Percentiles rank a stretch among this genome's conserved stretches.
Evolutionary conservation across 2,888 invertebrate genomes (phyloP).

Genomic region (Schizotus pectinicornis): DNA sequence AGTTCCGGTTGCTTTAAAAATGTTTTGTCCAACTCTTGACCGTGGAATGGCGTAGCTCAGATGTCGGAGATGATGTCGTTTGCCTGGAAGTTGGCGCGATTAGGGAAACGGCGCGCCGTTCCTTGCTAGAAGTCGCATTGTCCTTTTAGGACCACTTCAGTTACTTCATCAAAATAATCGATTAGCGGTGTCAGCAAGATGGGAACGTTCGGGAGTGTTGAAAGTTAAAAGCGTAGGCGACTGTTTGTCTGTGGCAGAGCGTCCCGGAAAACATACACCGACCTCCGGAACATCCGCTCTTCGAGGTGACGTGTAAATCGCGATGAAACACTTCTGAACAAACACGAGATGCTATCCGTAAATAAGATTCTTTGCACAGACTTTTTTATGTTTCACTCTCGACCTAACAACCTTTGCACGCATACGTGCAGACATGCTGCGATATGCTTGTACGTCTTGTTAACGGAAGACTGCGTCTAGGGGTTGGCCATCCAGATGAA

Average conservation of each 20-base stretch:
- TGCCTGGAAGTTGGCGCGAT: conserved; percentile 12
- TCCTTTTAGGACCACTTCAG: conserved; percentile 19
- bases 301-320: conserved; percentile 15
- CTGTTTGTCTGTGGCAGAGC: conserved; percentile 21
- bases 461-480: too few species aligned
- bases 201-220: conserved; percentile 1
- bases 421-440: too few species aligned
- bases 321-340: conserved; percentile 19
- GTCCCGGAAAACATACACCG: conserved; percentile 17
- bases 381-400: too few species aligned
- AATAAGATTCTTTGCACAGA: background rate
- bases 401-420: too few species aligned
- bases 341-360: conserved; percentile 14
- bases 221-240: conserved; percentile 21
- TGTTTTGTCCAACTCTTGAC: conserved; percentile 2
- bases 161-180: conserved; percentile 28
- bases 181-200: conserved; percentile 18
- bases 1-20: too few species aligned
- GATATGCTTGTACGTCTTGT: too few species aligned
- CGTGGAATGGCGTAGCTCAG: background rate
- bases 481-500: too few species aligned
- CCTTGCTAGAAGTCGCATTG: conserved; percentile 4
- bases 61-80: conserved; percentile 3
- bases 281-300: conserved; percentile 10
- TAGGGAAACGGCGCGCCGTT: conserved; percentile 3